phyloP scores from a whole-genome alignment of 2,888 invertebrate species.

The Augochlorella aurata region DNA sequence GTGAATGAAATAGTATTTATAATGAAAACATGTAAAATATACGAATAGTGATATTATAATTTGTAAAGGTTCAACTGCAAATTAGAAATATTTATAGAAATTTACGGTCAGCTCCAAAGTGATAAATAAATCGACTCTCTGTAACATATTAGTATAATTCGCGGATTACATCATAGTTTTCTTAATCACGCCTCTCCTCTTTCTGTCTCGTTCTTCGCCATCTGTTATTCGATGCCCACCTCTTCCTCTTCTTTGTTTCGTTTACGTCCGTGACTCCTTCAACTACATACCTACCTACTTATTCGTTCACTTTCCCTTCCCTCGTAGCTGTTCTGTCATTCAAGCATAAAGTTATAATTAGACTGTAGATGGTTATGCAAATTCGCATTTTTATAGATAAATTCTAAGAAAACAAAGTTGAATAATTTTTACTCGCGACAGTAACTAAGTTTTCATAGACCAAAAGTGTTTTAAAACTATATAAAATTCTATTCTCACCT shows the following conservation, averaged over 20 bases:
- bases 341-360: conserved; percentile 17
- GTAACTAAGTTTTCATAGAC: background rate
- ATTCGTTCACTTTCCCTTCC: conserved; percentile 22
- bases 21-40: too few relatives aligned
- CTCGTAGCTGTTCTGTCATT: conserved; percentile 3
- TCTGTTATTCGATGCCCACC: background rate
- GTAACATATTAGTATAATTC: background rate
- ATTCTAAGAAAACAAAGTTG: background rate
- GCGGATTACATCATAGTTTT: background rate
- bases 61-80: background rate
- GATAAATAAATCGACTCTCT: background rate
- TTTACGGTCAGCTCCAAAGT: background rate
- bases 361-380: background rate
- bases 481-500: background rate
- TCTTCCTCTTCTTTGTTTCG: conserved; percentile 9
- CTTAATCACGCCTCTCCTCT: background rate
- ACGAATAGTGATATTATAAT: background rate
- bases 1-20: too few relatives aligned
- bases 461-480: background rate
- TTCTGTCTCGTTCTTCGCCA: background rate
- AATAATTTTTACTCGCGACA: background rate
- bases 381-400: background rate
- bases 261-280: conserved; percentile 4
- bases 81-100: background rate
- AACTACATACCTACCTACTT: conserved; percentile 12